These are phyloP conservation scores for Drosophila aldrichi DNA, from an alignment of 2,888 invertebrate genomes.

Conservation along the genomic window DNA sequence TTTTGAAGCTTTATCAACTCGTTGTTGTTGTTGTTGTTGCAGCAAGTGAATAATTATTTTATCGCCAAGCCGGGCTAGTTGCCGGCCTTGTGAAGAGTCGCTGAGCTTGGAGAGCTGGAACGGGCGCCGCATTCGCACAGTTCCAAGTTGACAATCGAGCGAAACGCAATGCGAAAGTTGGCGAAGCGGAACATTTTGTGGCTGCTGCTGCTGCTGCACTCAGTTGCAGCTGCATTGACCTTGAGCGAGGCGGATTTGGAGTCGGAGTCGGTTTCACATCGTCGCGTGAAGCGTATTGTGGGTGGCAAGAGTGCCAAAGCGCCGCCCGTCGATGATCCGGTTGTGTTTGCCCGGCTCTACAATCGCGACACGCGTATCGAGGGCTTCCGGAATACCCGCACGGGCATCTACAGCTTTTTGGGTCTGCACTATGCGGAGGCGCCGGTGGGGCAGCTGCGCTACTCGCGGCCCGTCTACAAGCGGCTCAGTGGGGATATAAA, in stretches of 20 bases:
- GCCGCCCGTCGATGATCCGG: constrained; percentile 90
- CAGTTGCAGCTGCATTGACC: constrained; percentile 31
- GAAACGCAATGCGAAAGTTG: constrained; percentile 58
- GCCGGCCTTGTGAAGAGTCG: constrained; percentile 53
- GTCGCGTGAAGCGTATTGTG: constrained; percentile 87
- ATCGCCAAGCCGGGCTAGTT: constrained; percentile 58
- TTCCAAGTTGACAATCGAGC: constrained; percentile 61
- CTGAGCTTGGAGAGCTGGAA: constrained; percentile 16
- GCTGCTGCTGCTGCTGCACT: constrained; percentile 24
- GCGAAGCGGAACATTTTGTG: constrained; percentile 56
- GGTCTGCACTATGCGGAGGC: constrained; percentile 90
- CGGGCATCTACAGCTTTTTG: constrained; percentile 89
- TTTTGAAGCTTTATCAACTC: constrained; percentile 35
- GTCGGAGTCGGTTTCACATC: constrained; percentile 32
- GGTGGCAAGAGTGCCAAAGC: constrained; percentile 89
- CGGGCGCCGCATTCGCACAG: constrained; percentile 40
- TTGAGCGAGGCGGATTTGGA: constrained; percentile 14
- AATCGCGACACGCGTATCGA: constrained; percentile 88
- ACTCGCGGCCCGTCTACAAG: constrained; percentile 86
- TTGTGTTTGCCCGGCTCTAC: constrained; percentile 88
- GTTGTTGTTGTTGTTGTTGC: constrained; percentile 21
- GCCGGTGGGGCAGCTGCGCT: constrained; percentile 87
- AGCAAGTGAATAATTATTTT: constrained; percentile 40
- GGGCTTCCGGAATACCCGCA: constrained; percentile 87
- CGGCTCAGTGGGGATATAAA: constrained; percentile 87